phyloP scores from a whole-genome alignment of 2,113 vertebrate species.

The Pavo muticus region DNA sequence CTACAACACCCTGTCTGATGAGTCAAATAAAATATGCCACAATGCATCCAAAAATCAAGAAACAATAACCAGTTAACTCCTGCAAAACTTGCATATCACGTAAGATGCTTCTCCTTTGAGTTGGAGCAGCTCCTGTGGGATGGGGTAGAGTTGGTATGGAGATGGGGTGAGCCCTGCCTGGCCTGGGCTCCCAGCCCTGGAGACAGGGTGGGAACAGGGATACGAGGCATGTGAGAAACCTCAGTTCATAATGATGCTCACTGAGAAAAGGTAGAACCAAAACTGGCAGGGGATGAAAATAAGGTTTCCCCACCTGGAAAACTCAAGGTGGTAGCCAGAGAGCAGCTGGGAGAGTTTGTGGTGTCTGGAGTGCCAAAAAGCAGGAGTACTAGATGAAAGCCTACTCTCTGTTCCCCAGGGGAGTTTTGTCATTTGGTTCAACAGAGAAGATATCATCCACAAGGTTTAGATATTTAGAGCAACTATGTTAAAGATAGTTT shows the following conservation, averaged over 20 bases:
- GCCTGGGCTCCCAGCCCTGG: neutral
- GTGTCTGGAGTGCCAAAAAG: neutral
- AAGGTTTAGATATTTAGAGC: neutral
- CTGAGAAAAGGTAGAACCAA: neutral
- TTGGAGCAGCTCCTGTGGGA: neutral
- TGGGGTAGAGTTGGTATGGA: neutral
- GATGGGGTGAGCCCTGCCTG: neutral
- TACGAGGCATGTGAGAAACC: rapidly evolving
- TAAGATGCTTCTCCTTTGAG: neutral
- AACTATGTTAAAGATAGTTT: neutral
- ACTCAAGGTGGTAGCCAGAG: no score
- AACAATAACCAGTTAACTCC: neutral
- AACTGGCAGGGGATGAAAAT: neutral
- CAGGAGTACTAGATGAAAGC: neutral
- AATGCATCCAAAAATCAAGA: neutral
- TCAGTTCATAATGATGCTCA: neutral
- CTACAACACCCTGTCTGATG: neutral
- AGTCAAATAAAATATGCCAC: neutral
- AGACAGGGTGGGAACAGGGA: neutral
- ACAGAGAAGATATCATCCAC: neutral
- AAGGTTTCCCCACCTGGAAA: neutral
- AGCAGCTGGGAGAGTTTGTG: neutral
- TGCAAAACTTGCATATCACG: neutral
- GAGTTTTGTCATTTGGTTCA: neutral
- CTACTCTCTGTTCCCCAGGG: neutral